Conservation (phyloP, 2,888 invertebrate species). For the Meghimatium bilineatum region DNA sequence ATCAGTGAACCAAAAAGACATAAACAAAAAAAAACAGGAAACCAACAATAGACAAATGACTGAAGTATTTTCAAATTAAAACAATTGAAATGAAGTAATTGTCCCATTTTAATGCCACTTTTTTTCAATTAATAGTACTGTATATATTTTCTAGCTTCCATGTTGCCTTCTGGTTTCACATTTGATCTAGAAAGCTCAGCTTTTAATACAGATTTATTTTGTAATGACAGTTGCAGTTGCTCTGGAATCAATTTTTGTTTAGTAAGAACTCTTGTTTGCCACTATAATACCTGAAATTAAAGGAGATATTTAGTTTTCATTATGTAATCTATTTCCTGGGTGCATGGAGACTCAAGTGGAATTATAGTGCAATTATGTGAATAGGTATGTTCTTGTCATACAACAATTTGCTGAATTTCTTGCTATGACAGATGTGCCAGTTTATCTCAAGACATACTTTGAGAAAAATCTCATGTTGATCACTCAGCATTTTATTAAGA, state of each 20-base stretch:
- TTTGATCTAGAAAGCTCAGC: not conserved
- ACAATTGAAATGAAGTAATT: too few species aligned
- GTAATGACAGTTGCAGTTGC: not conserved
- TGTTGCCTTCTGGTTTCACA: not conserved
- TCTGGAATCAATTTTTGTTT: not conserved
- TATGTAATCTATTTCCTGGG: not conserved
- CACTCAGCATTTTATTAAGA: conserved; percentile 12
- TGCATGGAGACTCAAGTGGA: not conserved
- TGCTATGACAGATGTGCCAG: not conserved
- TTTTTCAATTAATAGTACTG: too few species aligned
- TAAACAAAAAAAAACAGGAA: too few species aligned
- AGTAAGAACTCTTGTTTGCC: not conserved
- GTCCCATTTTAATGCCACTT: too few species aligned
- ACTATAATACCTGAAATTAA: not conserved
- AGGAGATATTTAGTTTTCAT: not conserved
- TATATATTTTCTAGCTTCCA: too few species aligned
- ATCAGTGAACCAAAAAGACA: too few species aligned
- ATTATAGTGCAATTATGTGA: not conserved
- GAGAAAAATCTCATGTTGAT: not conserved
- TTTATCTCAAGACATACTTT: not conserved
- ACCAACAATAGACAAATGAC: too few species aligned
- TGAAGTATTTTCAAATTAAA: too few species aligned
- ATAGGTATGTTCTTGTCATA: not conserved
- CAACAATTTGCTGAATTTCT: not conserved
- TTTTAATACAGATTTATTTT: not conserved